phyloP scores from a whole-genome alignment of 2,113 vertebrate genomes.

The Campylorhamphus procurvoides region DNA sequence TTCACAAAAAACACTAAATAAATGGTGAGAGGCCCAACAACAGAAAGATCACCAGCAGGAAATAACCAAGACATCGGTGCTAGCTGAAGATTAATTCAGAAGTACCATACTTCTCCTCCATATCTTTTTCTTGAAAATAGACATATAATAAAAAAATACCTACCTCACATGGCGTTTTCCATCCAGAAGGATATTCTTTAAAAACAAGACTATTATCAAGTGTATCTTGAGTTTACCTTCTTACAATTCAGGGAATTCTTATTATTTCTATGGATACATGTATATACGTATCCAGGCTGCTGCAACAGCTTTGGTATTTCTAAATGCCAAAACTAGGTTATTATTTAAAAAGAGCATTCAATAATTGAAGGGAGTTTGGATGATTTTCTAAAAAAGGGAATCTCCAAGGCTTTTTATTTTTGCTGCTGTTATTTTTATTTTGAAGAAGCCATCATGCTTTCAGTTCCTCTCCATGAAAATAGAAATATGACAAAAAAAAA shows the following conservation, averaged over 20 bases:
- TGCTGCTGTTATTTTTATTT: slow-evolving; percentile 19
- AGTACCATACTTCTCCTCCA: neutral
- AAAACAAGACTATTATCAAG: neutral
- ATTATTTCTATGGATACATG: neutral
- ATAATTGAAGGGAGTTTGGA: neutral
- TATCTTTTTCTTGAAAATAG: neutral
- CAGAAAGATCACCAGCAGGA: neutral
- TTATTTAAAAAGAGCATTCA: neutral
- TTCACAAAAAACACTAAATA: neutral
- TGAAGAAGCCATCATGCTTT: slow-evolving; percentile 2
- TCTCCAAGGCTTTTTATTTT: slow-evolving; percentile 5
- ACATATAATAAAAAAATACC: neutral
- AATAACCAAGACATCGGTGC: neutral
- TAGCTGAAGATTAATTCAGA: neutral
- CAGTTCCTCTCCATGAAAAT: slow-evolving; percentile 6
- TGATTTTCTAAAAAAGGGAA: slow-evolving; percentile 21
- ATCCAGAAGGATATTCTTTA: neutral
- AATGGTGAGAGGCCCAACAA: neutral
- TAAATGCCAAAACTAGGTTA: neutral
- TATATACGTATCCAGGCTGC: neutral
- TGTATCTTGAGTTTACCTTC: neutral
- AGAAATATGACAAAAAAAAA: slow-evolving; percentile 1
- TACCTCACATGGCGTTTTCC: neutral
- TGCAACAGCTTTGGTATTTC: neutral
- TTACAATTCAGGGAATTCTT: neutral